These are phyloP conservation scores for Trachurus trachurus DNA, from an alignment of 2,797 vertebrate species.

Conservation along the genomic window DNA sequence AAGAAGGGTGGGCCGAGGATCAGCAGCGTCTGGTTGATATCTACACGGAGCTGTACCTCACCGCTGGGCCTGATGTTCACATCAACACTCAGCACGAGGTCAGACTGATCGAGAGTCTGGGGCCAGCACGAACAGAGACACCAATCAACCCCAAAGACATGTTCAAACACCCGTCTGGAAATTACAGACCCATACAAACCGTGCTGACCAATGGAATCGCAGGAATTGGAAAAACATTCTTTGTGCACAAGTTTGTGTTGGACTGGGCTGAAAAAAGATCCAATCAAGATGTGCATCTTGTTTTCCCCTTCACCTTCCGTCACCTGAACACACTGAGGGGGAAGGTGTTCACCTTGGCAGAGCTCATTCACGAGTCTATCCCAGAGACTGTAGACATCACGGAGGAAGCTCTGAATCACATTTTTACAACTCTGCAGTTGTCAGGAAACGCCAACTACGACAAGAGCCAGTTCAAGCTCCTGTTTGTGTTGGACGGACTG, in stretches of 20 bases:
- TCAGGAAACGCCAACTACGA: slow-evolving; percentile 30
- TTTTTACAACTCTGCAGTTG: slow-evolving; percentile 49
- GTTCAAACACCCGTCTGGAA: slow-evolving; percentile 33
- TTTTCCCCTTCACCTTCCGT: slow-evolving; percentile 49
- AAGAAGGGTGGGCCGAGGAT: slow-evolving; percentile 28
- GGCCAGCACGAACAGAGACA: slow-evolving; percentile 12
- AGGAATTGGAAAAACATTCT: slow-evolving; percentile 48
- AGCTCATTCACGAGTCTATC: slow-evolving; percentile 43
- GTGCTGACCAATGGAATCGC: slow-evolving; percentile 46
- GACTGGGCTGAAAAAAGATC: slow-evolving; percentile 32
- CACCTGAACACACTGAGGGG: slow-evolving; percentile 17
- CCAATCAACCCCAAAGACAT: slow-evolving; percentile 26
- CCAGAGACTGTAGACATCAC: slow-evolving; percentile 15
- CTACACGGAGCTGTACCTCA: slow-evolving; percentile 47
- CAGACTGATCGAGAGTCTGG: slow-evolving; percentile 1
- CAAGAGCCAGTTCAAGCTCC: slow-evolving; percentile 36
- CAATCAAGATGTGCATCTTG: slow-evolving; percentile 41
- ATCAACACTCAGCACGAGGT: slow-evolving; percentile 41
- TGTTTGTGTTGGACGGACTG: slow-evolving; percentile 15
- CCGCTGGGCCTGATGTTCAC: background rate
- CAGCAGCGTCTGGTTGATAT: slow-evolving; percentile 29
- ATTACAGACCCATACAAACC: slow-evolving; percentile 23
- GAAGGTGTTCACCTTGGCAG: background rate
- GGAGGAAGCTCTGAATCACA: slow-evolving; percentile 27
- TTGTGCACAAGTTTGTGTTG: slow-evolving; percentile 24